Evolutionary conservation across 2,113 vertebrate genomes (phyloP).

Genomic region (Daubentonia madagascariensis): DNA sequence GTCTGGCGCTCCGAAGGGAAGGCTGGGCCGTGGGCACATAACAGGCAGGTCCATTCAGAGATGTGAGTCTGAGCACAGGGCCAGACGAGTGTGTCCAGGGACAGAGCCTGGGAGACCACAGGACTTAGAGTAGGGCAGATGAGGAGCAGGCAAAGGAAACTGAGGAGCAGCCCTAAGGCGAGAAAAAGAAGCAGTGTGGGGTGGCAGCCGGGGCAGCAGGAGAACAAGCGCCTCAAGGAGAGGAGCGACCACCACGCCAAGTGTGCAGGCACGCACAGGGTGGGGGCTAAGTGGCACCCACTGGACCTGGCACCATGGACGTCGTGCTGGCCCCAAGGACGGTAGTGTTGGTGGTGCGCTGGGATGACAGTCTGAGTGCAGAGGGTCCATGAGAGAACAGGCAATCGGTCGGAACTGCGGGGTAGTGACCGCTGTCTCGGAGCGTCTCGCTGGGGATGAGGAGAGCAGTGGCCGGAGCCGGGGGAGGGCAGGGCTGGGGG

Average conservation of each 20-base stretch:
- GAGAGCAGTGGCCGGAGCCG: background rate
- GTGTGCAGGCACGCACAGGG: fast-evolving
- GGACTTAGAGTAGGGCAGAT: fast-evolving
- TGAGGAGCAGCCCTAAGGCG: background rate
- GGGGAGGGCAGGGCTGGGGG: background rate
- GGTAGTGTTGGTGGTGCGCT: too few relatives aligned
- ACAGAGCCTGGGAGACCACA: background rate
- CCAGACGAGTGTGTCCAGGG: background rate
- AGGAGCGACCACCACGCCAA: background rate
- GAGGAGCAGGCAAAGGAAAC: background rate
- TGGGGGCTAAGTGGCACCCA: background rate
- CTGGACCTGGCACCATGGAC: background rate
- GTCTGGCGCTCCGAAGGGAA: background rate
- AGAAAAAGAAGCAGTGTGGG: background rate
- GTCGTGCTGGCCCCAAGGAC: too few relatives aligned
- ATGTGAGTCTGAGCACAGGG: background rate
- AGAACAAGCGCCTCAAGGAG: too few relatives aligned
- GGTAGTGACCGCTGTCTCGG: background rate
- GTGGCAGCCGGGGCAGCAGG: background rate
- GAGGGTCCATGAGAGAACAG: background rate
- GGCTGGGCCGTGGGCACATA: too few relatives aligned
- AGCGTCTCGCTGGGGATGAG: fast-evolving
- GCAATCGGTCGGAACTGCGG: fast-evolving
- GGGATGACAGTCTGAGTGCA: fast-evolving
- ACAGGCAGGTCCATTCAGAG: background rate